Conservation (phyloP, 2,888 invertebrate species). For the Apamea epomidion region DNA sequence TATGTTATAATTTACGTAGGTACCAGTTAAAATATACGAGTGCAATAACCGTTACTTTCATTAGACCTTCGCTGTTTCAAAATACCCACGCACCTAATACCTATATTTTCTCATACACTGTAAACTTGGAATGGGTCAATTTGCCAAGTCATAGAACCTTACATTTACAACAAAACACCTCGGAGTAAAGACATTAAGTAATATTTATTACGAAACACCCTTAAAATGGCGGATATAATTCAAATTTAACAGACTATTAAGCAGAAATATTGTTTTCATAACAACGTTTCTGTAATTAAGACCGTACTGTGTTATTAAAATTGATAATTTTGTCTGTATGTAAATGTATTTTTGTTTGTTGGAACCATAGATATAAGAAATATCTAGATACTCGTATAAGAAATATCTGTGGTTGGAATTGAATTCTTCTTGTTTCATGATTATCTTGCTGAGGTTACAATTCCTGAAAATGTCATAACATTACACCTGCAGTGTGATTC, state of each 20-base stretch:
- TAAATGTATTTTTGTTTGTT: constrained; percentile 25
- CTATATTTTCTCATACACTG: constrained; percentile 41
- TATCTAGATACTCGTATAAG: too few relatives aligned
- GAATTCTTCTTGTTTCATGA: background rate
- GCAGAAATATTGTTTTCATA: constrained; percentile 70
- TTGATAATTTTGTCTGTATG: constrained; percentile 36
- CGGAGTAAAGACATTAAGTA: constrained; percentile 67
- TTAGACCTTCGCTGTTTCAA: constrained; percentile 23
- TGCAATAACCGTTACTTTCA: constrained; percentile 28
- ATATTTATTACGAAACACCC: constrained; percentile 71
- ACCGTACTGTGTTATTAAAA: constrained; percentile 44
- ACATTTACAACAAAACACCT: constrained; percentile 56
- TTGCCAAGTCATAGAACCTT: constrained; percentile 43
- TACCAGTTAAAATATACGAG: constrained; percentile 16
- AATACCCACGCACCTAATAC: constrained; percentile 4
- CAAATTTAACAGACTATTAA: constrained; percentile 76
- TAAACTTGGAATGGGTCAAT: constrained; percentile 53
- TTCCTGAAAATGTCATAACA: background rate
- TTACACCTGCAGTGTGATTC: too few relatives aligned
- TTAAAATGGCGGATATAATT: constrained; percentile 70
- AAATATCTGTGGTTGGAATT: background rate
- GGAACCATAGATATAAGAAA: background rate
- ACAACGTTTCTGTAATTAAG: constrained; percentile 68
- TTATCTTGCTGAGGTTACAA: background rate
- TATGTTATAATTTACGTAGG: constrained; percentile 16